Conservation (phyloP, 2,888 invertebrate species). For the Julus scanicus region DNA sequence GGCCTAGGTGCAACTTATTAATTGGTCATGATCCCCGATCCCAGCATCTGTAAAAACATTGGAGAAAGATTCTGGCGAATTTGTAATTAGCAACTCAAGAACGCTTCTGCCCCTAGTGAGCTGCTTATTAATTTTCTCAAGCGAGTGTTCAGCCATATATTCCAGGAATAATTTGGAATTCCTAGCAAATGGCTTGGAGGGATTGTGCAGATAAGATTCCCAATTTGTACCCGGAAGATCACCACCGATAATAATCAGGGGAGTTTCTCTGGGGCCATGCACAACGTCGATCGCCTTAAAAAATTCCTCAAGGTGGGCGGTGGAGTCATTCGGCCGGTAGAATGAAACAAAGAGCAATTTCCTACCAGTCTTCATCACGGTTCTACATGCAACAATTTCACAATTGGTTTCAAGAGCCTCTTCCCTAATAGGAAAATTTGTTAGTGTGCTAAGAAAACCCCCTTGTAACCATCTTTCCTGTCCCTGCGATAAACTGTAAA, state of each 20-base stretch:
- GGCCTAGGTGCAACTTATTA: not conserved
- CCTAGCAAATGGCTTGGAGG: no score
- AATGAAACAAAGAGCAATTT: not conserved
- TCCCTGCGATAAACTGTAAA: no score
- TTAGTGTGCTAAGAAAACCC: no score
- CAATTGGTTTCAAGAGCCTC: no score
- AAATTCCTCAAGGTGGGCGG: not conserved
- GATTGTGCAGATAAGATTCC: not conserved
- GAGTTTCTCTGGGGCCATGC: not conserved
- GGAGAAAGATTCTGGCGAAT: not conserved
- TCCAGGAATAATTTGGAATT: not conserved
- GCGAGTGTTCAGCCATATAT: not conserved
- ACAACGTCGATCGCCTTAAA: not conserved
- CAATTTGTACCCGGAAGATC: not conserved
- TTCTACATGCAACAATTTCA: no score
- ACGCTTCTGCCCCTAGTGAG: not conserved
- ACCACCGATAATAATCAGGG: not conserved
- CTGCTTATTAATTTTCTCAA: not conserved
- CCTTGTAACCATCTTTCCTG: no score
- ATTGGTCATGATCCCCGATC: not conserved
- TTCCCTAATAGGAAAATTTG: no score
- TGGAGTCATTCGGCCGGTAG: not conserved
- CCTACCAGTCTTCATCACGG: not conserved
- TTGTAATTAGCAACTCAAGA: not conserved
- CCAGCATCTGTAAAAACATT: not conserved